A percentile compares a stretch with the other conserved stretches of the same genome.
Conservation (phyloP, 2,113 vertebrate genomes). For the Dromaius novaehollandiae region DNA sequence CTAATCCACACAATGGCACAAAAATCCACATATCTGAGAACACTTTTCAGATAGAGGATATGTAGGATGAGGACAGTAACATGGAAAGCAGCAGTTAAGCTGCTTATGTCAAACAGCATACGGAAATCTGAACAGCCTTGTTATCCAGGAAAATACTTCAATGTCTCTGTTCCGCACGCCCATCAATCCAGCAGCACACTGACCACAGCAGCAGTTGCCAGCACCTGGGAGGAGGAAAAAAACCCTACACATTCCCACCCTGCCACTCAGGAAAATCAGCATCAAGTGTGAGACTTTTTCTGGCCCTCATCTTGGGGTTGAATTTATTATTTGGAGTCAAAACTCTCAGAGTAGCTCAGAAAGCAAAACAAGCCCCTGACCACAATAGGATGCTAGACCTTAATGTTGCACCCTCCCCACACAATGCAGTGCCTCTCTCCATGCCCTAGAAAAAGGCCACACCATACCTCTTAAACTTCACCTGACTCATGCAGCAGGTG, state of each 20-base stretch:
- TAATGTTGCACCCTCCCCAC: background rate
- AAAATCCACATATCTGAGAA: background rate
- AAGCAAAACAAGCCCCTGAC: background rate
- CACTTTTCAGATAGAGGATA: background rate
- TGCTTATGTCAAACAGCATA: background rate
- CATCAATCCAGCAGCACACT: background rate
- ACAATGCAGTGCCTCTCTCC: background rate
- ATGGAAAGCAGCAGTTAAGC: background rate
- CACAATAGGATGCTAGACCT: background rate
- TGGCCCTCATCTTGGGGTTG: background rate
- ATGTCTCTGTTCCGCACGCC: background rate
- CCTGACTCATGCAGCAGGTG: background rate
- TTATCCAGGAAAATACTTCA: background rate
- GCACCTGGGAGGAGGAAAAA: background rate
- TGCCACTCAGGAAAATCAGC: background rate
- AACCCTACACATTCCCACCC: background rate
- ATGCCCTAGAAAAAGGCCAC: background rate
- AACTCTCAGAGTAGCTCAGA: background rate
- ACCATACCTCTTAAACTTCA: background rate
- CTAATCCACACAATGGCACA: background rate
- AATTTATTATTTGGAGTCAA: background rate
- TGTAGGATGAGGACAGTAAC: background rate
- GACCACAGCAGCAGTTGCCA: background rate
- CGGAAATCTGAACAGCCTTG: background rate
- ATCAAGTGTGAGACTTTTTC: background rate